Evolutionary conservation across 2,797 vertebrate genomes (phyloP).

Genomic region (Crocidura indochinensis): DNA sequence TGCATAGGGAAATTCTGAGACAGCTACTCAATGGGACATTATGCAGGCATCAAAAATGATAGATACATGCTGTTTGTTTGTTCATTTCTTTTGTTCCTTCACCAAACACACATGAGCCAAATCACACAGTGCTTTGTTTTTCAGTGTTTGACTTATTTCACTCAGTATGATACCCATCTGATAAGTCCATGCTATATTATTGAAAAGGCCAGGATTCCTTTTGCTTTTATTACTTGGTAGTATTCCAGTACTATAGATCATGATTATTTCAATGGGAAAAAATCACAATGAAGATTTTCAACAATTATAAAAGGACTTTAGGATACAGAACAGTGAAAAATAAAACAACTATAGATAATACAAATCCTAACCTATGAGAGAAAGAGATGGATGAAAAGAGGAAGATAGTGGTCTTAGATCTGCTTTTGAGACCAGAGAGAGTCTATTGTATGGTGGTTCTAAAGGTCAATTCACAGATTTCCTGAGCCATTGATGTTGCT

Average conservation of each 20-base stretch:
- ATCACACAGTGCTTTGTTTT: neutral
- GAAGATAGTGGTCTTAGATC: neutral
- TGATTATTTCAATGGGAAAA: neutral
- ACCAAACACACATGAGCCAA: neutral
- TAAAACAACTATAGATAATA: neutral
- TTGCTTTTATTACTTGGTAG: neutral
- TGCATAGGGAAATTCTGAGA: neutral
- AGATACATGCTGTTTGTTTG: neutral
- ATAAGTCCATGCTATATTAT: neutral
- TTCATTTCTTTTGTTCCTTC: neutral
- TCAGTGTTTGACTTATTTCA: neutral
- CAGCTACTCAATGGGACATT: neutral
- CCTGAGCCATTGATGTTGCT: neutral
- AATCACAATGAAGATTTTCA: neutral
- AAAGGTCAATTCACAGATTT: neutral
- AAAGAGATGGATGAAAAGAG: neutral
- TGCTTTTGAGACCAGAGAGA: conserved; percentile 26
- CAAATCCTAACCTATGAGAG: neutral
- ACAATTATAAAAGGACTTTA: neutral
- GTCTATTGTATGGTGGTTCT: neutral
- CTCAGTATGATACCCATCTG: neutral
- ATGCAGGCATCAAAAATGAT: neutral
- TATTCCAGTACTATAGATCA: neutral
- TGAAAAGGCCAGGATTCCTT: neutral
- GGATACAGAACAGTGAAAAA: neutral